These are phyloP conservation scores for Hemaris fuciformis DNA, from an alignment of 2,888 invertebrate species.

Conservation along the genomic window DNA sequence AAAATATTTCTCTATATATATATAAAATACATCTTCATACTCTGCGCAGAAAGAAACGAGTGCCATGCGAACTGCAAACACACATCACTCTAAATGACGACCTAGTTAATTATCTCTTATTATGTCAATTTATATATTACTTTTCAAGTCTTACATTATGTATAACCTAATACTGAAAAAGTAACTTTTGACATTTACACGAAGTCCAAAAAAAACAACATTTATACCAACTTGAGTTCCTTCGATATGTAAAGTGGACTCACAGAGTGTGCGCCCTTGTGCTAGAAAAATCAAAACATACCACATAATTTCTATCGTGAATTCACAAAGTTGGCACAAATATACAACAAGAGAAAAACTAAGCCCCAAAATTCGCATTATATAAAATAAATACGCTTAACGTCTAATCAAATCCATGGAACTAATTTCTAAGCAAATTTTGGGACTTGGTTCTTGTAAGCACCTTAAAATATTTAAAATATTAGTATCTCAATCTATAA, in stretches of 20 bases:
- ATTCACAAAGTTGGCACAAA: conserved; percentile 67
- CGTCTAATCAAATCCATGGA: conserved; percentile 69
- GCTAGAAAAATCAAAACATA: background rate
- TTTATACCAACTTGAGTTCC: conserved; percentile 58
- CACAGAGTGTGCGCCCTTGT: background rate
- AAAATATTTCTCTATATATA: conserved; percentile 46
- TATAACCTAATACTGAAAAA: conserved; percentile 76
- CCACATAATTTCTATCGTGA: conserved; percentile 13
- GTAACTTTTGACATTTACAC: conserved; percentile 52
- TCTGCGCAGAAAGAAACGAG: conserved; percentile 43
- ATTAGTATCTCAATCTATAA: conserved; percentile 50
- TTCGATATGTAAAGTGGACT: conserved; percentile 57
- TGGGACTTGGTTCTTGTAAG: conserved; percentile 60
- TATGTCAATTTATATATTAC: conserved; percentile 47
- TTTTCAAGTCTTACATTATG: conserved; percentile 69
- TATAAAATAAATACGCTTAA: conserved; percentile 65
- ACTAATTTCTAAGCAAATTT: conserved; percentile 55
- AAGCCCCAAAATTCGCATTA: conserved; percentile 50
- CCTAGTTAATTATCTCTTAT: conserved; percentile 25
- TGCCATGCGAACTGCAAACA: conserved; percentile 1
- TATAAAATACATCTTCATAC: conserved; percentile 61
- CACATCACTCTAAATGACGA: conserved; percentile 32
- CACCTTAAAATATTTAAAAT: conserved; percentile 53
- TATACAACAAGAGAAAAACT: conserved; percentile 53
- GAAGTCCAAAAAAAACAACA: conserved; percentile 41